Conservation (phyloP, 2,888 invertebrate genomes). For the Omphaloscelis lunosa region DNA sequence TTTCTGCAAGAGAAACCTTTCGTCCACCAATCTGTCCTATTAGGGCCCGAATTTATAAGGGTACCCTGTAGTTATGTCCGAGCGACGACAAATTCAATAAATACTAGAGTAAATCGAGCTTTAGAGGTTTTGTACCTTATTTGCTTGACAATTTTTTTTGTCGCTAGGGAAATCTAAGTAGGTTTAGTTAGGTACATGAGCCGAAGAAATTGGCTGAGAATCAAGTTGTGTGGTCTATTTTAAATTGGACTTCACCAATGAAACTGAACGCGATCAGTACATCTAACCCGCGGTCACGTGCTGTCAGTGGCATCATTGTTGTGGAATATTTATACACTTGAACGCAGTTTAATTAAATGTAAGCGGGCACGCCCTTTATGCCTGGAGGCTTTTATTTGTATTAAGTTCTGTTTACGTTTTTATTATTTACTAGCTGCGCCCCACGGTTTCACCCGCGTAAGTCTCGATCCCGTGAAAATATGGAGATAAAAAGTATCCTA, state of each 20-base stretch:
- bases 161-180: conserved; percentile 31
- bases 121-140: conserved; percentile 20
- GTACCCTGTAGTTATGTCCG: conserved; percentile 31
- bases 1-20: conserved; percentile 19
- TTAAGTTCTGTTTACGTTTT: too few species aligned
- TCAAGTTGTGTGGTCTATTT: neutral
- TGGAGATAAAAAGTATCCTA: too few species aligned
- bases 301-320: neutral
- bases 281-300: neutral
- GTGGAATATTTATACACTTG: neutral
- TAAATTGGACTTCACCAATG: neutral
- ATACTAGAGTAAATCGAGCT: conserved; percentile 46
- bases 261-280: neutral
- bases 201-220: neutral
- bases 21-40: conserved; percentile 30
- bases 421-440: too few species aligned
- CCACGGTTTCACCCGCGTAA: too few species aligned
- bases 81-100: conserved; percentile 45
- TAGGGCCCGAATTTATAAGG: conserved; percentile 50
- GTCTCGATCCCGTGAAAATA: too few species aligned
- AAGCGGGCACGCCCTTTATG: neutral
- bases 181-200: neutral
- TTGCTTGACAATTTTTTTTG: conserved; percentile 30
- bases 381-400: neutral
- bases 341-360: neutral